These are phyloP conservation scores for Dromaius novaehollandiae DNA, from an alignment of 2,113 vertebrate genomes.

Conservation along the genomic window DNA sequence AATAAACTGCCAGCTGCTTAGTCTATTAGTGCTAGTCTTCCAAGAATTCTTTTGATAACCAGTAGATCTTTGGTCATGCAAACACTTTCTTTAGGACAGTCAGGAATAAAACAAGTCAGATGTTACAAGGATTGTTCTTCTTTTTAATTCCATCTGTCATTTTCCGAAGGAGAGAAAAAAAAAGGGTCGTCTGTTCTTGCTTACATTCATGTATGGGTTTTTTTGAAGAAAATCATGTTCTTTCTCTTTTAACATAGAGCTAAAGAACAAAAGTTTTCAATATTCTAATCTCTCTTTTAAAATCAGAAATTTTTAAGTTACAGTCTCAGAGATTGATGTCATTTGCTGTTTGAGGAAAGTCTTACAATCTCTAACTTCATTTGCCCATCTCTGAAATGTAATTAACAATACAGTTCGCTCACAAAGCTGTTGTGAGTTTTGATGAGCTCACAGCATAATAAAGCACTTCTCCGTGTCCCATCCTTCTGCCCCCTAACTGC, in stretches of 20 bases:
- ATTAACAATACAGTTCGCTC: neutral
- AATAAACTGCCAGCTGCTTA: slow-evolving; percentile 26
- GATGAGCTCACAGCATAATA: neutral
- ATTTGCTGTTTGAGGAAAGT: neutral
- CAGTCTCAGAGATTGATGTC: neutral
- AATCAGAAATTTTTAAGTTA: neutral
- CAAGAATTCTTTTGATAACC: slow-evolving; percentile 54
- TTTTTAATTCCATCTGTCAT: neutral
- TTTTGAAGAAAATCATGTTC: neutral
- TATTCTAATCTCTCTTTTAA: neutral
- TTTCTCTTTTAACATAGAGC: neutral
- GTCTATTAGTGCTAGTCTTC: slow-evolving; percentile 11
- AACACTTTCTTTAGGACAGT: neutral
- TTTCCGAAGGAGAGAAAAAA: neutral
- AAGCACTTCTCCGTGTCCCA: neutral
- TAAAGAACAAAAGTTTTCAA: neutral
- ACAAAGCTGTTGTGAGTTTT: neutral
- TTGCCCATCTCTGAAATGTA: neutral
- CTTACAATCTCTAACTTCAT: neutral
- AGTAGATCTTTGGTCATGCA: neutral
- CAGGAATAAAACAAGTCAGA: neutral
- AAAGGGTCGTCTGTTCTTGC: neutral
- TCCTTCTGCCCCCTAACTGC: neutral
- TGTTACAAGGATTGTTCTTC: neutral
- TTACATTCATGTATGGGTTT: neutral